Evolutionary conservation across 2,888 invertebrate species (phyloP), one percentile per base, ranked within the genome.

Genomic region (Stenoptilia bipunctidactyla): DNA sequence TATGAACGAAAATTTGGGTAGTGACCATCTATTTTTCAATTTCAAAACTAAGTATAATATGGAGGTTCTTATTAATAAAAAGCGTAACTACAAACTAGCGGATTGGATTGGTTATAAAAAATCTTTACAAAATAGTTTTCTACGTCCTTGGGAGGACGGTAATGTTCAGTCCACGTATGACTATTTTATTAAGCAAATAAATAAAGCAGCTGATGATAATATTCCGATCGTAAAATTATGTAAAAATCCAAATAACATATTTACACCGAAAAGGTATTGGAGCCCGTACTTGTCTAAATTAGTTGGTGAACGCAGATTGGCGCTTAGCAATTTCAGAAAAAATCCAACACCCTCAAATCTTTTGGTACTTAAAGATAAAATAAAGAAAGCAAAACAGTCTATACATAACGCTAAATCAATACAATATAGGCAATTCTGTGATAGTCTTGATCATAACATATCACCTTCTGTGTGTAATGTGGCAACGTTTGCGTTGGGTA

Each of bases 261-360:
- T 47, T 38, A 37, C 34, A 20, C 41, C 45, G n/a, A 46, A 43
- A 38, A 27, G 25, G 1, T 46, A 44, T 30, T 46, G 44, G 44
- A 42, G n/a, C 25, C 39, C 34, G 12, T 2, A 25, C 2, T 15
- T 43, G 13, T 46, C 47, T 6, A 15, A 39, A 38, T 12, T 37
- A 13, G 39, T 47, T 20, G 47, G 43, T 0, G 15, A 41, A 27
- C 44, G 47, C 1, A 20, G 45, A 4, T 15, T 43, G 15, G 43
- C 44, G 8, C 15, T 48, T 2, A 37, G 20, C 13, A 13, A 2
- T 1, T 48, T 48, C 36, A 30, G 47, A 37, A 33, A 36, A 12
- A 45, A 45, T 25, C 45, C 44, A 4, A 43, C 39, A 4, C 45
- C 42, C 0, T 15, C 42, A 9, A 45, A 48, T 15, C 30, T 40